phyloP scores from a whole-genome alignment of 23 tunicate genomes.

The Phallusia fumigata region DNA sequence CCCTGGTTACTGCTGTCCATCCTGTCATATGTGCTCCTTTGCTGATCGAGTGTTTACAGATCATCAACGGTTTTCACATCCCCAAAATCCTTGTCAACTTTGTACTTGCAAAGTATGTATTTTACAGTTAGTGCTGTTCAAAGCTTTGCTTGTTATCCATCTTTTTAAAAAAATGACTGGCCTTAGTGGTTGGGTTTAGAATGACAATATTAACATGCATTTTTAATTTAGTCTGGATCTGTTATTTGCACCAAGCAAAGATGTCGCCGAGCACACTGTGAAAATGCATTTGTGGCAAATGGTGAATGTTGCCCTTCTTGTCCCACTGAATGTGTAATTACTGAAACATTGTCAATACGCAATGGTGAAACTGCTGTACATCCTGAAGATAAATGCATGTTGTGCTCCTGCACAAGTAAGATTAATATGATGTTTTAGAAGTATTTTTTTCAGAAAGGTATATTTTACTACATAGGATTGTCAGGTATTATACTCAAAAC shows the following conservation, averaged over 20 bases:
- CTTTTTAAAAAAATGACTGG: not conserved
- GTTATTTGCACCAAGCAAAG: conserved; percentile 23
- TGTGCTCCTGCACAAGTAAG: conserved; percentile 72
- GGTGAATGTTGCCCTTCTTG: conserved; percentile 74
- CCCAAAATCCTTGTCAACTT: conserved; percentile 28
- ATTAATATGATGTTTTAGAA: not conserved
- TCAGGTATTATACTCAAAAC: no score
- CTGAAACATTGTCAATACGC: conserved; percentile 4
- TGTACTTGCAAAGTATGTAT: conserved; percentile 58
- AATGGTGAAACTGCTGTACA: conserved; percentile 30
- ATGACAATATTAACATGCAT: not conserved
- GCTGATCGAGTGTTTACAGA: conserved; percentile 30
- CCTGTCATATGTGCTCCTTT: conserved; percentile 52
- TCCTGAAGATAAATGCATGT: conserved; percentile 54
- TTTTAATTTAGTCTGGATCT: conserved; percentile 32
- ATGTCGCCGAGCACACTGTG: conserved; percentile 42
- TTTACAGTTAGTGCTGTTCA: no score
- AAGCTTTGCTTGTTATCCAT: not conserved
- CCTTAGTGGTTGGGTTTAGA: no score
- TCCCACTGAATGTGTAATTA: conserved; percentile 32
- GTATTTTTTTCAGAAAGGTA: no score
- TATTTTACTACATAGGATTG: no score
- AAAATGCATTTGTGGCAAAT: not conserved
- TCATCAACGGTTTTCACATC: conserved; percentile 39
- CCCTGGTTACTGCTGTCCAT: conserved; percentile 53